Evolutionary conservation across 2,888 invertebrate species (phyloP).

Genomic region (Notocelia uddmanniana): DNA sequence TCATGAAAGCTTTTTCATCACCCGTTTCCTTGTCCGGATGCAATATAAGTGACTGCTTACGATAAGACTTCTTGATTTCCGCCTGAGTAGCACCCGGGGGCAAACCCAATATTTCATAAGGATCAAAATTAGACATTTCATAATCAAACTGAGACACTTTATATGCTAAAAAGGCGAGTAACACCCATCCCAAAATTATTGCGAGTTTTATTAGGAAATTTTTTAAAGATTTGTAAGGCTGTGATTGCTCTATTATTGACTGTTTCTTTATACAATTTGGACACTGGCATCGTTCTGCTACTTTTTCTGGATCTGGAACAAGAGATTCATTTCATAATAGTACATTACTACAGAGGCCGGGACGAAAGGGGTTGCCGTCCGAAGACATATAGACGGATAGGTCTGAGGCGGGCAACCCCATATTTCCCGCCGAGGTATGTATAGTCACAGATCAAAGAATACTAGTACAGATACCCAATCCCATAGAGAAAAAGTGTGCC

Average conservation of each 20-base stretch:
- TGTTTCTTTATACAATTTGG: conserved; percentile 95
- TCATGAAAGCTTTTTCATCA: conserved; percentile 98
- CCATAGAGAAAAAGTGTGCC: too few relatives aligned
- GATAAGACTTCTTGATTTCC: conserved; percentile 98
- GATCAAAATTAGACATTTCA: conserved; percentile 99
- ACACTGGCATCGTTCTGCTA: conserved; percentile 94
- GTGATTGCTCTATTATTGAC: conserved; percentile 91
- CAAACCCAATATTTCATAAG: conserved; percentile 97
- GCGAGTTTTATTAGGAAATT: conserved; percentile 91
- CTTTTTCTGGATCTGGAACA: conserved; percentile 90
- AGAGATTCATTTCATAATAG: conserved; percentile 9
- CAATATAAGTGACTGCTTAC: conserved; percentile 95
- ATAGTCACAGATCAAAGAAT: too few relatives aligned
- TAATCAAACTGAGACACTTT: conserved; percentile 98
- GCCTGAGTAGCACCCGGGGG: conserved; percentile 94
- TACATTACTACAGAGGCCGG: too few relatives aligned
- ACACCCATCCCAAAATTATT: conserved; percentile 93
- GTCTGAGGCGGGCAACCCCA: too few relatives aligned
- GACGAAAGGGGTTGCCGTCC: too few relatives aligned
- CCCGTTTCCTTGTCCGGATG: conserved; percentile 99
- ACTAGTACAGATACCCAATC: too few relatives aligned
- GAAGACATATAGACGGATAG: too few relatives aligned
- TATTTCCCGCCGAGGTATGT: too few relatives aligned
- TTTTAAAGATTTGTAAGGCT: conserved; percentile 95
- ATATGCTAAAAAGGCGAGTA: conserved; percentile 93